Conservation (phyloP, 53 echinoderm and acorn worm genomes). For the Antedon mediterranea region DNA sequence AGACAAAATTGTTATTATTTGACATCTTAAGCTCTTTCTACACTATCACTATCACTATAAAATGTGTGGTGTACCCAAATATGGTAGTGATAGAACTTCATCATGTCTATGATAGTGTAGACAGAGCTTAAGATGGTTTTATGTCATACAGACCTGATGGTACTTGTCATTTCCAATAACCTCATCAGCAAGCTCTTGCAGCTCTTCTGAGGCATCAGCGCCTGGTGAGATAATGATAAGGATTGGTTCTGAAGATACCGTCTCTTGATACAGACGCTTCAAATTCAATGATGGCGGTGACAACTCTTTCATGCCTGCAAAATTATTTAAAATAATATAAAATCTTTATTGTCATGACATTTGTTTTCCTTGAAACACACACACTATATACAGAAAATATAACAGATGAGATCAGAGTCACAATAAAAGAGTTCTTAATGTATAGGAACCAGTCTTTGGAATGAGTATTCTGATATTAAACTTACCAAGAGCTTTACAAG, state of each 20-base stretch:
- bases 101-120: neutral
- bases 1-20: no score
- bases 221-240: constrained; percentile 80
- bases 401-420: no score
- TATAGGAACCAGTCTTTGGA: no score
- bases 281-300: constrained; percentile 70
- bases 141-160: constrained; percentile 50
- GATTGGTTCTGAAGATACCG: constrained; percentile 71
- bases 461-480: no score
- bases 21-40: no score
- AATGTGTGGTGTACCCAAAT: no score
- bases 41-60: no score
- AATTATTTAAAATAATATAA: neutral
- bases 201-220: constrained; percentile 76
- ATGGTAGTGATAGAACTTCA: no score
- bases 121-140: neutral
- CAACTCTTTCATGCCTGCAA: constrained; percentile 82
- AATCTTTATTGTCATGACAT: no score
- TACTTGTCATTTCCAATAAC: constrained; percentile 77
- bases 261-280: constrained; percentile 72
- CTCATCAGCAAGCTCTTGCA: constrained; percentile 84
- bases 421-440: no score
- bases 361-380: no score
- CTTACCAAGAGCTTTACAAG: constrained; percentile 74
- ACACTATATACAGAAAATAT: no score